Conservation (phyloP, 2,797 vertebrate species). For the Tolypeutes matacus region DNA sequence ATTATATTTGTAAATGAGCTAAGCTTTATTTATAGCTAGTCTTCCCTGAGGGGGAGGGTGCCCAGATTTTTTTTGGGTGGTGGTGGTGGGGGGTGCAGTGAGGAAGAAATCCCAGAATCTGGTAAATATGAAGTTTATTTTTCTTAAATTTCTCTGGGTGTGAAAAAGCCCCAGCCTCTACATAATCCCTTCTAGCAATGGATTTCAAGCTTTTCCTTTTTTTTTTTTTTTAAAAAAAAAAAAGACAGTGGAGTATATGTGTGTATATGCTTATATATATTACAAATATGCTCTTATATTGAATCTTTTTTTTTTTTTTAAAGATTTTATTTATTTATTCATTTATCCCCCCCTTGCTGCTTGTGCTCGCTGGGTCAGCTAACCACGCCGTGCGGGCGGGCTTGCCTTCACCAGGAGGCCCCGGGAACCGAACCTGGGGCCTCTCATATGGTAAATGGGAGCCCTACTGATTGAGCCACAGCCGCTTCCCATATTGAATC, state of each 20-base stretch:
- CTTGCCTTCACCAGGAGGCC: too few species aligned
- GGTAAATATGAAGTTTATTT: not conserved
- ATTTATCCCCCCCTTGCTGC: too few species aligned
- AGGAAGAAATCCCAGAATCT: not conserved
- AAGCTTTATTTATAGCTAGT: conserved; percentile 26
- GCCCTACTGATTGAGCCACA: too few species aligned
- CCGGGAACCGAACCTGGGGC: too few species aligned
- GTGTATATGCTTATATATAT: not conserved
- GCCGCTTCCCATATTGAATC: not conserved
- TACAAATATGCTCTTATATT: not conserved
- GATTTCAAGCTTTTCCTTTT: not conserved
- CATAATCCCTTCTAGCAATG: not conserved
- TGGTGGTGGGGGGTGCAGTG: not conserved
- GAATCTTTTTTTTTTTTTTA: too few species aligned
- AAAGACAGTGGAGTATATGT: not conserved
- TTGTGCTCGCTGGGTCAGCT: too few species aligned
- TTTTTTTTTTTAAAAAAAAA: not conserved
- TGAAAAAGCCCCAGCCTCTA: not conserved
- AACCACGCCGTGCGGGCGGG: too few species aligned
- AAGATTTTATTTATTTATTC: too few species aligned
- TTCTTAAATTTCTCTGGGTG: not conserved
- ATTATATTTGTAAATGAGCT: not conserved
- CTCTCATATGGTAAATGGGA: too few species aligned
- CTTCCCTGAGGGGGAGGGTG: not conserved
- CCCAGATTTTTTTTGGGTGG: not conserved